phyloP scores from a whole-genome alignment of 2,888 invertebrate species.

The Xylota sylvarum region DNA sequence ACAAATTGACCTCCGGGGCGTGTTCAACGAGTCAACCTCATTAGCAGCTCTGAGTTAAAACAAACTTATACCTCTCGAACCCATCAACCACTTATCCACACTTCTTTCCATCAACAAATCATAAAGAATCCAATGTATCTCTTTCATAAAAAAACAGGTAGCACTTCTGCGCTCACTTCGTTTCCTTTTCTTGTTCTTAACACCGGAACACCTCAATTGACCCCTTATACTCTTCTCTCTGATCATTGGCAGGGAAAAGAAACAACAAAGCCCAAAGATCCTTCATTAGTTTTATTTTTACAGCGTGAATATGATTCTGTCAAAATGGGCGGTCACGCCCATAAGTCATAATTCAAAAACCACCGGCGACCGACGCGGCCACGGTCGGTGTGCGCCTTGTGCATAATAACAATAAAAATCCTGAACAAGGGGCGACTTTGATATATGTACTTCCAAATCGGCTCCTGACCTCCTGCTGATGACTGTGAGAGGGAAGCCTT shows the following conservation, averaged over 20 bases:
- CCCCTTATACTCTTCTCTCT: slow-evolving; percentile 38
- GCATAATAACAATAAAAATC: slow-evolving; percentile 64
- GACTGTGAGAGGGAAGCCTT: slow-evolving; percentile 16
- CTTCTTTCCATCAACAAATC: slow-evolving; percentile 63
- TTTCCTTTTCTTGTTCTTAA: slow-evolving; percentile 15
- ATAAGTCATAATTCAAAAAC: slow-evolving; percentile 68
- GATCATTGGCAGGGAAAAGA: slow-evolving; percentile 22
- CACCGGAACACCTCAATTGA: slow-evolving; percentile 70
- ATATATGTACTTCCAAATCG: slow-evolving; percentile 58
- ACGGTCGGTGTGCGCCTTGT: slow-evolving; percentile 34
- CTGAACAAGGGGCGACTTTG: slow-evolving; percentile 53
- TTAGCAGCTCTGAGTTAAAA: slow-evolving; percentile 30
- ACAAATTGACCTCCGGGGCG: slow-evolving; percentile 31
- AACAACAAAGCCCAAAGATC: slow-evolving; percentile 14
- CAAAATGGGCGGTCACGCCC: slow-evolving; percentile 70
- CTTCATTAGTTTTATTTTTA: slow-evolving; percentile 48
- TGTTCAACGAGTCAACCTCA: slow-evolving; percentile 37
- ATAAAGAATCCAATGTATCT: slow-evolving; percentile 18
- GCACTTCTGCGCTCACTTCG: slow-evolving; percentile 55
- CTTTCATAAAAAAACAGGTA: slow-evolving; percentile 52
- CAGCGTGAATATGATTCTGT: slow-evolving; percentile 68
- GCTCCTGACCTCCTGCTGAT: slow-evolving; percentile 68
- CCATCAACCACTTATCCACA: slow-evolving; percentile 61
- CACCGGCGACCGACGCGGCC: slow-evolving; percentile 29
- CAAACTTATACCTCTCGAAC: slow-evolving; percentile 39